Percentiles rank a stretch among this genome's conserved stretches.
Evolutionary conservation across 1,140 invertebrate genomes (phyloP).

Genomic region (Thrips palmi): DNA sequence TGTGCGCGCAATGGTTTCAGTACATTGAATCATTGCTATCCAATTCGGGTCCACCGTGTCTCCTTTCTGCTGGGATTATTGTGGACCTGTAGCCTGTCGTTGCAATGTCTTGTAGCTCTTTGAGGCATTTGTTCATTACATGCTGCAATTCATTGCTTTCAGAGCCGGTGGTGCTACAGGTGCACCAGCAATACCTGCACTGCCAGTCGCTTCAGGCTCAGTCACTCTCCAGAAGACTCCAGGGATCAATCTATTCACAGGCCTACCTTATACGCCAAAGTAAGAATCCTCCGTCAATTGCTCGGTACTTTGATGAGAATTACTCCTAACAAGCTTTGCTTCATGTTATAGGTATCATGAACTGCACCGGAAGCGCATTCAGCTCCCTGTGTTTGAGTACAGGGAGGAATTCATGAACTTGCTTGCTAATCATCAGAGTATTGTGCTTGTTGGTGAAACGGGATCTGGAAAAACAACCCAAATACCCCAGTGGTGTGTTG

Average conservation of each 20-base stretch:
- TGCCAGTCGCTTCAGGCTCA: constrained; percentile 21
- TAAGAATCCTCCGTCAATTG: constrained; percentile 19
- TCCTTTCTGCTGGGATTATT: no score
- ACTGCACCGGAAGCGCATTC: constrained; percentile 70
- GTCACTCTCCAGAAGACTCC: constrained; percentile 18
- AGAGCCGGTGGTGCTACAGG: neutral
- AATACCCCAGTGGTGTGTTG: constrained; percentile 81
- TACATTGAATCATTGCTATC: no score
- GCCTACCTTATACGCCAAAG: constrained; percentile 52
- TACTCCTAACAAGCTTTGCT: constrained; percentile 4
- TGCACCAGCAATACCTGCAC: constrained; percentile 13
- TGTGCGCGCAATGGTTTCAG: no score
- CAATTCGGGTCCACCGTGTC: no score
- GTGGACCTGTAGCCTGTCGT: no score
- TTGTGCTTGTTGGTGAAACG: constrained; percentile 91
- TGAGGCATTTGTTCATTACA: no score
- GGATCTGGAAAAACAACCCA: constrained; percentile 97
- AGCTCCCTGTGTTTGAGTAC: constrained; percentile 95
- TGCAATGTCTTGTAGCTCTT: no score
- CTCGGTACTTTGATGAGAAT: constrained; percentile 9
- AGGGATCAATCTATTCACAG: constrained; percentile 48
- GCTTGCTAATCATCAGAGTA: constrained; percentile 73
- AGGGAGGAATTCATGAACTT: constrained; percentile 87
- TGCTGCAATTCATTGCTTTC: neutral
- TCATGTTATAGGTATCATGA: constrained; percentile 45